Conservation (phyloP, 1,140 invertebrate genomes). For the Batillaria attramentaria region DNA sequence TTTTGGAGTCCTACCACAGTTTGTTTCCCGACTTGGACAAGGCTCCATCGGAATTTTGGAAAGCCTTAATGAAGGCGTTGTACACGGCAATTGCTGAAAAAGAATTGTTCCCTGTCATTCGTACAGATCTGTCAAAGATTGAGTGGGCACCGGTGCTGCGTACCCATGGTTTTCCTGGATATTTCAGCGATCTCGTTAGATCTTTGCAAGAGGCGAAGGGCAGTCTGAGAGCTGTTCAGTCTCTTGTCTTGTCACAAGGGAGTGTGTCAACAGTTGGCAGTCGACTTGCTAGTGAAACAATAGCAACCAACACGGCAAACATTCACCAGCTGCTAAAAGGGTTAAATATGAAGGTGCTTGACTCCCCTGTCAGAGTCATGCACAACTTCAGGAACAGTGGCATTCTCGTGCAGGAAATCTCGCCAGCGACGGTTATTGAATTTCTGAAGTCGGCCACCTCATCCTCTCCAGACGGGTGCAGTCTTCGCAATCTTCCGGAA, state of each 20-base stretch:
- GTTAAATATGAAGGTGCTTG: conserved; percentile 24
- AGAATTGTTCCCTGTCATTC: conserved; percentile 26
- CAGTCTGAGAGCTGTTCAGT: background rate
- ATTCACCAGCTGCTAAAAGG: background rate
- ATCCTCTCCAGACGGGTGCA: background rate
- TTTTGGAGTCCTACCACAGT: conserved; percentile 23
- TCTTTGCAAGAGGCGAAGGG: background rate
- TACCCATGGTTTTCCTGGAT: conserved; percentile 13
- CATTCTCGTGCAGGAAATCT: background rate
- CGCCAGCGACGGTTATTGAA: background rate
- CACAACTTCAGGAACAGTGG: conserved; percentile 21
- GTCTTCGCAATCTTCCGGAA: background rate
- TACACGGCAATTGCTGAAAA: conserved; percentile 24
- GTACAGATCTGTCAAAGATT: background rate
- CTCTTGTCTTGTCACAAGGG: background rate
- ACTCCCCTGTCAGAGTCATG: background rate
- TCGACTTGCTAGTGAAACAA: background rate
- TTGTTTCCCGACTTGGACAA: no score
- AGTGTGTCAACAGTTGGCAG: background rate
- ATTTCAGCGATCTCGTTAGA: conserved; percentile 17
- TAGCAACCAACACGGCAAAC: background rate
- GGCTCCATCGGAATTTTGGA: conserved; percentile 29
- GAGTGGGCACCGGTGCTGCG: conserved; percentile 7
- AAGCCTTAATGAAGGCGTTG: conserved; percentile 16
- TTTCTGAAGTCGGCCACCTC: conserved; percentile 18